Base-by-base conservation (phyloP, 2,113 vertebrate genomes). In the Chaenocephalus aceratus region DNA sequence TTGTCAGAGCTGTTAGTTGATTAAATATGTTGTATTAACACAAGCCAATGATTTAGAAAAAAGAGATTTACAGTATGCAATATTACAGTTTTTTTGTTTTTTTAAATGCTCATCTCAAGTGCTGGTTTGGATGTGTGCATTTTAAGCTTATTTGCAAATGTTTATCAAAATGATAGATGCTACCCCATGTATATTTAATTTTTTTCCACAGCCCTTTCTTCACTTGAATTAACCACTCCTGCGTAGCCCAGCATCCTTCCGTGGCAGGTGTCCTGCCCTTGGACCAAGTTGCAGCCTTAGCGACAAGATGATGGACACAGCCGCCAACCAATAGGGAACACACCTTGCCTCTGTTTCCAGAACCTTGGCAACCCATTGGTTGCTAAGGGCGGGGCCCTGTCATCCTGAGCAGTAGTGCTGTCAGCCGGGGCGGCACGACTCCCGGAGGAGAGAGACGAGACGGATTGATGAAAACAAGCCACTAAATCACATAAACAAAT, bases 361-460 rank as follows among this genome's bases (percentile, higher is more conserved):
- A 63, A 10, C 14, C 26, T 30, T 53, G 30, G 45, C 6, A 0
- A 34, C 45, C 62, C 77, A 94, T 94, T 94, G 94, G 94, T 95
- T 92, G 88, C 91, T 83, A 95, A 23, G 94, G 94, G 94, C 87
- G 94, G 90, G 82, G 81, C 87, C 11, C 56, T 74, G 53, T 70
- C 83, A 86, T 91, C 92, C 81, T 18, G 45, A 72, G 80, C 83
- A 52, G 78, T 63, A 60, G 79, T 11, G 83, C 93, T 93, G 94
- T 89, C 93, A 93, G 88, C 90, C 85, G 77, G 82, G 88, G 88
- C 85, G 76, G 84, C 86, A 87, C 90, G 89, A 89, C 68, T 88
- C 76, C 77, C 71, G 89, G 89, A 92, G 91, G 86, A 91, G 78
- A 90, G 85, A 84, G 85, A 81, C 86, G 77, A 87, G 86, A 86